A percentile compares a stretch with the other conserved stretches of the same genome.
These are phyloP conservation scores for Ammodramus savannarum DNA, from an alignment of 2,113 vertebrate genomes.

Conservation along the genomic window DNA sequence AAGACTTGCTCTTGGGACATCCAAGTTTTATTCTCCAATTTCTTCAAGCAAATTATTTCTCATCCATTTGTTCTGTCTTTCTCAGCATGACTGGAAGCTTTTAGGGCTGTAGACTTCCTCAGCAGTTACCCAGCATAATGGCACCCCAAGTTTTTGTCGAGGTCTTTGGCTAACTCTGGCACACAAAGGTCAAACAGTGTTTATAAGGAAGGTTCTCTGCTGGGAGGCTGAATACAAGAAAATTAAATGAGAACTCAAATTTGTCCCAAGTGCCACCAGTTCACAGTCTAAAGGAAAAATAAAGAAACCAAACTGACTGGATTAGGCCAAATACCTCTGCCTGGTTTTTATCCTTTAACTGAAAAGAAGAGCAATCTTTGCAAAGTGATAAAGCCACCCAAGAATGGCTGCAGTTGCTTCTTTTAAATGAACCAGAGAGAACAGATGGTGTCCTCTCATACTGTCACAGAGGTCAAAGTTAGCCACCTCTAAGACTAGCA, in stretches of 20 bases:
- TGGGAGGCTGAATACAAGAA: not conserved
- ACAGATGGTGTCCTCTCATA: conserved; percentile 41
- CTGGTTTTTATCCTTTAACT: not conserved
- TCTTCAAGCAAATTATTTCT: not conserved
- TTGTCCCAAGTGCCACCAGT: not conserved
- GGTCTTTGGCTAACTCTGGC: not conserved
- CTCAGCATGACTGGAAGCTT: not conserved
- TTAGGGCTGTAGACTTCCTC: not conserved
- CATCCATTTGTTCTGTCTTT: not conserved
- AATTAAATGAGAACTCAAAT: not conserved
- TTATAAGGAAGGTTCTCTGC: not conserved
- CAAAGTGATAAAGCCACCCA: not conserved
- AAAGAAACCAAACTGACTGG: not conserved
- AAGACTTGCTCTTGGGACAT: not conserved
- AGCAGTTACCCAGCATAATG: not conserved
- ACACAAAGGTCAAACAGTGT: not conserved
- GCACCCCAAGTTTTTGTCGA: not conserved
- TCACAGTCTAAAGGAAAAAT: not conserved
- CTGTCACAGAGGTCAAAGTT: conserved; percentile 32
- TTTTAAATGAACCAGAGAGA: conserved; percentile 25
- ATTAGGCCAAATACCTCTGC: not conserved
- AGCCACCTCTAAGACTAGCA: conserved; percentile 28
- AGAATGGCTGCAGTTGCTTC: not conserved
- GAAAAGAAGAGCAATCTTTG: not conserved
- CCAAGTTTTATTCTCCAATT: not conserved